Conservation (phyloP, 35 echinoderm and acorn worm species). For the Apostichopus californicus region DNA sequence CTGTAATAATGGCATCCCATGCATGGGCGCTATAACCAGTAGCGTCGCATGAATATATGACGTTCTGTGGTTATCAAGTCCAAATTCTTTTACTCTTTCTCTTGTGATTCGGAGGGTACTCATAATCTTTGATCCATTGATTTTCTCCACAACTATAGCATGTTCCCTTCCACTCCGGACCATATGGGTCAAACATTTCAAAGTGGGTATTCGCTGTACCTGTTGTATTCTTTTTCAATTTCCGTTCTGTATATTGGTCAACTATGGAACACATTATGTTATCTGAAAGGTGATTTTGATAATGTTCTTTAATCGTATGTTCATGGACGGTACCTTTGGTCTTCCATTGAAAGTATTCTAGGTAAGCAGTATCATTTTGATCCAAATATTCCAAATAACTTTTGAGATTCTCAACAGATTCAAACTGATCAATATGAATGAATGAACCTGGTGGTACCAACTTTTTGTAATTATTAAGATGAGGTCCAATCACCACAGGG, state of each 20-base stretch:
- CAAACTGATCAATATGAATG: conserved; percentile 76
- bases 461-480: no score
- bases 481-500: no score
- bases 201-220: not conserved
- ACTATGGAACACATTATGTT: conserved; percentile 11
- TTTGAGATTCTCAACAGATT: conserved; percentile 39
- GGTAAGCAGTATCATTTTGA: conserved; percentile 51
- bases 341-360: conserved; percentile 69
- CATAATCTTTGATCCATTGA: no score
- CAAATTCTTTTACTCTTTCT: no score
- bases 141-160: conserved; percentile 30
- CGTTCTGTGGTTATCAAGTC: no score
- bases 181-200: not conserved
- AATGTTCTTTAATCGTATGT: conserved; percentile 22
- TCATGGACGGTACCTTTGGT: not conserved
- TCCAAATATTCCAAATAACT: conserved; percentile 57
- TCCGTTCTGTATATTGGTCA: not conserved
- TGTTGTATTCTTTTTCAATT: not conserved
- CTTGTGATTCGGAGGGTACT: no score
- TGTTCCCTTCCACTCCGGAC: conserved; percentile 22
- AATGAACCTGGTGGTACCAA: conserved; percentile 69
- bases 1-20: no score
- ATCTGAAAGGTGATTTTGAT: conserved; percentile 24
- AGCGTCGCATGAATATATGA: no score
- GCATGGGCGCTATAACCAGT: no score